Evolutionary conservation across 1,140 invertebrate genomes (phyloP), one percentile per base, ranked within the genome.

Genomic region (Eumaeus atala): DNA sequence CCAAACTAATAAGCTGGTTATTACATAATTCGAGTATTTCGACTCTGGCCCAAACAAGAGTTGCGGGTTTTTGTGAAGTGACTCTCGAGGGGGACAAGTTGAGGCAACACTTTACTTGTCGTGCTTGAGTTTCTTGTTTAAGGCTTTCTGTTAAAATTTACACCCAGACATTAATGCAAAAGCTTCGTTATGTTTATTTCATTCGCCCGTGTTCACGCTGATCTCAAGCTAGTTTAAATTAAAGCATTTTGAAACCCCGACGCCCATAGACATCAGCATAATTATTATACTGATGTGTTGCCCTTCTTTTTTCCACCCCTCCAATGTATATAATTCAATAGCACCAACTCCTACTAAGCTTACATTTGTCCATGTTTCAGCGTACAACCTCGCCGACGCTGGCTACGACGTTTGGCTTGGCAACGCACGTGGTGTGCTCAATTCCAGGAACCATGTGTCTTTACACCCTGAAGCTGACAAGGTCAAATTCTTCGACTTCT

Each of bases 381-480:
- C 48, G n/a, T 69, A 91, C 62, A 78, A 91, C 33, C 77, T 95
- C 53, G 92, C 92, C 1, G 93, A 96, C 67, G 80, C 80, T 36
- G 91, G 91, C 7, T 93, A 90, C 64, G 93, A 93, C 62, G 91
- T 94, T 3, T 95, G 93, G 93, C 67, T 94, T 64, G 92, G 91
- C 0, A 95, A 95, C 75, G 89, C 89, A 11, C 83, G 93, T 14
- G 93, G 93, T 4, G 93, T 91, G 72, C 87, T 84, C 6, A 92
- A 92, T 68, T 93, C 92, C 0, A 81, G 89, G 11, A 83, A 87
- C 17, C 92, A 93, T 72, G 70, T 80, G 14, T 72, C 66, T 0
- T 64, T 89, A 7, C 67, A 90, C 70, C 87, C 89, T 10, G 62
- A 71, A 62, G 77, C 72, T 34, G 68, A 89, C 5, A 51, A 70